phyloP scores from a whole-genome alignment of 2,797 vertebrate genomes.

The Silurus aristotelis region DNA sequence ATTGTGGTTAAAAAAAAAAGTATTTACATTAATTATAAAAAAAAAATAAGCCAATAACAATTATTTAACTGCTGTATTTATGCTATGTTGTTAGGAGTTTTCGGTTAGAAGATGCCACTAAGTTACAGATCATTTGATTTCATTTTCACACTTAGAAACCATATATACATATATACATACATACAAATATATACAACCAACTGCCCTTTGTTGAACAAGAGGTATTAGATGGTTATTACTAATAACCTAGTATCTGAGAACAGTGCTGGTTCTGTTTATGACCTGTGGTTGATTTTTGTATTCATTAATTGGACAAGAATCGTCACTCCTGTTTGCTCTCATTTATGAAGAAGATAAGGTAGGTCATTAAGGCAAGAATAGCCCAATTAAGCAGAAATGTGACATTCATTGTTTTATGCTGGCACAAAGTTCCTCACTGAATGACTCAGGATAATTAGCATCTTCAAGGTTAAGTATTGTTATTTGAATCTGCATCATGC shows the following conservation, averaged over 20 bases:
- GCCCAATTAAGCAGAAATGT: constrained; percentile 4
- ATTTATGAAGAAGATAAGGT: constrained; percentile 9
- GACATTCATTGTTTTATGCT: background rate
- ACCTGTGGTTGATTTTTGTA: background rate
- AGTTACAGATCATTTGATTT: background rate
- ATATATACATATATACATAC: too few relatives aligned
- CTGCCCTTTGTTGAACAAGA: background rate
- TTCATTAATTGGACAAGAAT: background rate
- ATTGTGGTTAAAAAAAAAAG: background rate
- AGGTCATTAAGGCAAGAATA: background rate
- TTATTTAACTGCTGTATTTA: background rate
- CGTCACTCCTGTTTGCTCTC: background rate
- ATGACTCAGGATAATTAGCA: background rate
- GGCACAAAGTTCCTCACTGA: background rate
- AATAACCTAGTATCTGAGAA: background rate
- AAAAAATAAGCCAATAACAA: background rate
- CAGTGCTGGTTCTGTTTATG: background rate
- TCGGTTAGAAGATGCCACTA: background rate
- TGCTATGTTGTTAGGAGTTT: background rate
- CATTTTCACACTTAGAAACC: background rate
- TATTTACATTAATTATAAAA: too few relatives aligned
- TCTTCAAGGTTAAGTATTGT: constrained; percentile 23
- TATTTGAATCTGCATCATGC: background rate
- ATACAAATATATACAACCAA: too few relatives aligned
- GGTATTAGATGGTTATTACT: background rate